Conservation (phyloP, 2,797 vertebrate species). For the Psittacula echo region DNA sequence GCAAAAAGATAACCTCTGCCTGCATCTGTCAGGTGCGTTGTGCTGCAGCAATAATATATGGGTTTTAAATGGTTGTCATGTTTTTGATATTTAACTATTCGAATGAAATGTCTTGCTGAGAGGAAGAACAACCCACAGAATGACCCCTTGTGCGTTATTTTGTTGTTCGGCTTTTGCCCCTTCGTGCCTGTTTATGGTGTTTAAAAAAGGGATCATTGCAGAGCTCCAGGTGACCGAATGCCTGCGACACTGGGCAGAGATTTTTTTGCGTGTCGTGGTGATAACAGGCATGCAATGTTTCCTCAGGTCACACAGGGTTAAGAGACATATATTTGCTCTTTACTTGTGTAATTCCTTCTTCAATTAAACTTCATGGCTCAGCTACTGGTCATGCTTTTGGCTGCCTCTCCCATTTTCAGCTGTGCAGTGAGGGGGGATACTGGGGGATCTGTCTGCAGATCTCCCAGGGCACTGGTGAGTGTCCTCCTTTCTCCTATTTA, state of each 20-base stretch:
- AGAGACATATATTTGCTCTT: constrained; percentile 76
- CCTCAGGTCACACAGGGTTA: constrained; percentile 82
- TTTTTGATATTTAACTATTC: constrained; percentile 77
- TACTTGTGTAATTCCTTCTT: constrained; percentile 78
- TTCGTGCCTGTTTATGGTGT: constrained; percentile 34
- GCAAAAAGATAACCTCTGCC: neutral
- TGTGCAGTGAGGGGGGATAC: neutral
- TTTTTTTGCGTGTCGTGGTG: constrained; percentile 71
- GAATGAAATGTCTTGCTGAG: constrained; percentile 72
- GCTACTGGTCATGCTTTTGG: constrained; percentile 50
- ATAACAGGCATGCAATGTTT: constrained; percentile 83
- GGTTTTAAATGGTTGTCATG: constrained; percentile 72
- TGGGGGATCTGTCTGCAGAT: neutral
- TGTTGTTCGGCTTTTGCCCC: constrained; percentile 42
- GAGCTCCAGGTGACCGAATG: constrained; percentile 81
- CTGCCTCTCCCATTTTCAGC: constrained; percentile 28
- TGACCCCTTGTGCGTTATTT: constrained; percentile 51
- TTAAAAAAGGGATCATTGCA: constrained; percentile 69
- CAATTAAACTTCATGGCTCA: constrained; percentile 74
- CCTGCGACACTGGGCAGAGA: constrained; percentile 80
- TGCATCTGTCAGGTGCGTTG: neutral
- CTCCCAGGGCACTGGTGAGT: neutral
- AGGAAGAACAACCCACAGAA: constrained; percentile 63
- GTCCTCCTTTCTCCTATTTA: neutral
- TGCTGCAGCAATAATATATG: constrained; percentile 38